A percentile compares a stretch with the other conserved stretches of the same genome.
phyloP scores from a whole-genome alignment of 2,888 invertebrate genomes.

The Criorhina ranunculi region DNA sequence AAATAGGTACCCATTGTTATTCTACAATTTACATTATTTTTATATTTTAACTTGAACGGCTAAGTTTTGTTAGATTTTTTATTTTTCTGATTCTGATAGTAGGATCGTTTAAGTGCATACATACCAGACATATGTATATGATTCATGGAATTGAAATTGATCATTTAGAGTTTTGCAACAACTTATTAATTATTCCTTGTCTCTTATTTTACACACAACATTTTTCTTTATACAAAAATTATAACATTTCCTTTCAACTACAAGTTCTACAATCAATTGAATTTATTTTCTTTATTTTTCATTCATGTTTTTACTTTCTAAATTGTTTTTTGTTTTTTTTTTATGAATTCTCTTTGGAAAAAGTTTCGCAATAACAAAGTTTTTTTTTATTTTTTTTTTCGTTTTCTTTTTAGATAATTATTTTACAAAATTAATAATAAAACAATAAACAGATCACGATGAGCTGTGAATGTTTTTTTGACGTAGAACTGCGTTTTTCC shows the following conservation, averaged over 20 bases:
- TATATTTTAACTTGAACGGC: constrained; percentile 57
- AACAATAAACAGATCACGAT: constrained; percentile 56
- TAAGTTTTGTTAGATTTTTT: constrained; percentile 33
- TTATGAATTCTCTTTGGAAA: constrained; percentile 70
- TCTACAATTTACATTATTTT: constrained; percentile 19
- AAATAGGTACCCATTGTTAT: constrained; percentile 61
- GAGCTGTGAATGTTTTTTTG: constrained; percentile 60
- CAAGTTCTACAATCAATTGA: constrained; percentile 54
- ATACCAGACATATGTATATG: constrained; percentile 20
- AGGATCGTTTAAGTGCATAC: constrained; percentile 30
- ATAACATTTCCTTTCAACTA: constrained; percentile 39
- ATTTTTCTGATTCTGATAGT: constrained; percentile 43
- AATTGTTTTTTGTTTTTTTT: constrained; percentile 33
- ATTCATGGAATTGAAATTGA: constrained; percentile 49
- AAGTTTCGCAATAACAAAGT: constrained; percentile 68
- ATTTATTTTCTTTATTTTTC: constrained; percentile 24
- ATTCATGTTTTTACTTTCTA: constrained; percentile 32
- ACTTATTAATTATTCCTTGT: constrained; percentile 17
- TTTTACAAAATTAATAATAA: constrained; percentile 64
- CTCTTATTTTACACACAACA: constrained; percentile 36
- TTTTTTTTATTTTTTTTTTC: constrained; percentile 32
- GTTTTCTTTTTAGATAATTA: constrained; percentile 60
- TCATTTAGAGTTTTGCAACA: constrained; percentile 42
- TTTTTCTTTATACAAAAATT: constrained; percentile 62
- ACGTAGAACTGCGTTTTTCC: too few species aligned